phyloP scores from a whole-genome alignment of 2,888 invertebrate species.

The Amaurobius ferox region DNA sequence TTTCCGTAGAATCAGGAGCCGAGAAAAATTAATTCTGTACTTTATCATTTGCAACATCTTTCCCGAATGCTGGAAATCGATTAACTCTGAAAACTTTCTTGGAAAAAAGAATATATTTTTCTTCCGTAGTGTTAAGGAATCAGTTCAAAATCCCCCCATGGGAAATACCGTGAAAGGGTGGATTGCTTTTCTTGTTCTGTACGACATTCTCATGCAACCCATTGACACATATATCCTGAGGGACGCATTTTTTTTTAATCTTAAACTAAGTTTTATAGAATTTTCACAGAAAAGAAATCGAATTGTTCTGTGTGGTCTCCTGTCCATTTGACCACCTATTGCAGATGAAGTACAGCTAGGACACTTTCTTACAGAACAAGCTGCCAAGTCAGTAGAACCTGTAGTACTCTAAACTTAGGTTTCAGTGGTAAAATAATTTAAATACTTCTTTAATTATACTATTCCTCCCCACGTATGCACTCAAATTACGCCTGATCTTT shows the following conservation, averaged over 20 bases:
- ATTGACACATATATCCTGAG: neutral
- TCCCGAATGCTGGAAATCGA: neutral
- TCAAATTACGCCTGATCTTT: too few species aligned
- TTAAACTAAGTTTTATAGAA: neutral
- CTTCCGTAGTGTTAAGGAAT: neutral
- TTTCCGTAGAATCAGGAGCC: neutral
- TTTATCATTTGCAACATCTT: neutral
- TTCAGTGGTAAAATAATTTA: too few species aligned
- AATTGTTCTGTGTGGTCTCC: too few species aligned
- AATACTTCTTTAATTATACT: too few species aligned
- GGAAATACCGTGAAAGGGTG: slow-evolving; percentile 1
- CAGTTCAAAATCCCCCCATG: neutral
- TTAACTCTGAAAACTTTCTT: slow-evolving; percentile 9
- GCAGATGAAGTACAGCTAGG: too few species aligned
- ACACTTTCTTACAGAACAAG: too few species aligned
- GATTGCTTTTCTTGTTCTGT: neutral
- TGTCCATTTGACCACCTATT: too few species aligned
- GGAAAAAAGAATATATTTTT: neutral
- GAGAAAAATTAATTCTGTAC: neutral
- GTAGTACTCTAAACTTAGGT: too few species aligned
- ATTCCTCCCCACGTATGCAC: too few species aligned
- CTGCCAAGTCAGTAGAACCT: too few species aligned
- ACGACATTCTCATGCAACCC: neutral
- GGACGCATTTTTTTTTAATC: neutral
- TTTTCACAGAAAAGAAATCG: too few species aligned